A percentile compares a stretch with the other conserved stretches of the same genome.
These are phyloP conservation scores for Tokudaia tokunoshimensis DNA, from an alignment of 2,797 vertebrate species.

Conservation along the genomic window DNA sequence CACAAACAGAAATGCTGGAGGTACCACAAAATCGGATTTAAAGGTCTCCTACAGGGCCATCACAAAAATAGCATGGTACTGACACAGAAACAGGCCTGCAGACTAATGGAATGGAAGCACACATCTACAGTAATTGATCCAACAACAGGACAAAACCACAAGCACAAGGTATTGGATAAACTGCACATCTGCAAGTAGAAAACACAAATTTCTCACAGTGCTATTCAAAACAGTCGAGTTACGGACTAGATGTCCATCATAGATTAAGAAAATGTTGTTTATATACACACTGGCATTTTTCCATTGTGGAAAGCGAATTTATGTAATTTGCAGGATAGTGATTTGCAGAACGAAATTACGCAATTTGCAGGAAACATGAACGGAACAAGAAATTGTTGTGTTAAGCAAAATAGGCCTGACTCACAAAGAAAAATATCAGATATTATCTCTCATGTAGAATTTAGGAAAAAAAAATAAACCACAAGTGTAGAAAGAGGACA, in stretches of 20 bases:
- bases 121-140: not conserved
- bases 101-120: not conserved
- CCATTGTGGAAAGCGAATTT: not conserved
- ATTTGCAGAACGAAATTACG: not conserved
- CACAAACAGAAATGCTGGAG: not conserved
- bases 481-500: not conserved
- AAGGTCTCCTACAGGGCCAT: not conserved
- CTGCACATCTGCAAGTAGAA: not conserved
- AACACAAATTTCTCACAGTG: not conserved
- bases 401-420: not conserved
- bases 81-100: not conserved
- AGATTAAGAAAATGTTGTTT: not conserved
- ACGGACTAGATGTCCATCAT: not conserved
- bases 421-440: not conserved
- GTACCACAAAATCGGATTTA: not conserved
- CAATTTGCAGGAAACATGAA: not conserved
- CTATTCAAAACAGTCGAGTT: not conserved
- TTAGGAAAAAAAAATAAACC: not conserved
- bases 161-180: not conserved
- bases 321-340: not conserved
- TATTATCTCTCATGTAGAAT: not conserved
- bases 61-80: not conserved
- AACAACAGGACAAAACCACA: not conserved
- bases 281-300: not conserved
- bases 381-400: not conserved